Base-by-base conservation (phyloP, 1,140 invertebrate species). In the Hylyphantes graminicola region DNA sequence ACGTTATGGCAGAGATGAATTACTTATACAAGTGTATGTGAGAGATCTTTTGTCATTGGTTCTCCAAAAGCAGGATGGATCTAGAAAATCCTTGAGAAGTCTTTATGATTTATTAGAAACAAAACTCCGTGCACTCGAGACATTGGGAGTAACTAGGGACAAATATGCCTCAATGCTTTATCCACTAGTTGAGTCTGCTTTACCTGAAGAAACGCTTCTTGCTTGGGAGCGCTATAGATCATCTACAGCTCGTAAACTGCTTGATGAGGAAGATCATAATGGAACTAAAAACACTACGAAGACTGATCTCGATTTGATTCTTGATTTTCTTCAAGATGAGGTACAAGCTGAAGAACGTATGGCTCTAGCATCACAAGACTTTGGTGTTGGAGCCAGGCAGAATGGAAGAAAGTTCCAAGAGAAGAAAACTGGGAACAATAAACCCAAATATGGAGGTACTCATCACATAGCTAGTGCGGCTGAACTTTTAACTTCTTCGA, bases 271-370 rank as follows among this genome's bases (percentile, higher is more conserved):
- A 19, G 17, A 78, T 7, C 12, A 55, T n/a, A 17, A 21, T 67
- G 35, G 64, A 12, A 21, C 4, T 0, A 67, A 21, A 67, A 17
- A 17, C 21, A 7, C 0, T 19, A 15, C n/a, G 21, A 67, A 17
- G 21, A 67, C 64, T 67, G 17, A 67, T 50, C 50, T 55, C 3
- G 48, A 73, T 53, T 73, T 15, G 7, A n/a, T 73, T 11, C 13
- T 78, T 53, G 19, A 54, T 11, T 78, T 78, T 19, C 55, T 65
- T n/a, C 12, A 78, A 21, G 61, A 19, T 54, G 61, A 78, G 67
- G 61, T 78, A 13, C 48, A 78, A 78, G 59, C 61, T 0, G 59
- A 78, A 67, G 76, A 67, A 67, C 8, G 76, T 55, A 21, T 0
- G 11, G 11, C 3, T 19, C 17, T 21, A 17, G 10, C 57, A 19